These are phyloP conservation scores for Dipus sagitta DNA, from an alignment of 2,797 vertebrate species.

Conservation along the genomic window DNA sequence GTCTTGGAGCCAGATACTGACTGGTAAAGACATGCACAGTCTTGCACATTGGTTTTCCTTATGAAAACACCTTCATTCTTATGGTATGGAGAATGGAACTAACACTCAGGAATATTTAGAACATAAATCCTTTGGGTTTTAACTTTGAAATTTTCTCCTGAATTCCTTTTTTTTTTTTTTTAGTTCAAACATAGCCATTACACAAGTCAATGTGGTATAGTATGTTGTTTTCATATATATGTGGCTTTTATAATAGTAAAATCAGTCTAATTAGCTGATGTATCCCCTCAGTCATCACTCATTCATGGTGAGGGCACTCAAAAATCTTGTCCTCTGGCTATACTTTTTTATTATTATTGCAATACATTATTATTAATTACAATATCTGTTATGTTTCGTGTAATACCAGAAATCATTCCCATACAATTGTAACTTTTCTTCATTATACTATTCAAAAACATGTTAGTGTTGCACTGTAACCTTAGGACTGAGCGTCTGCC, in stretches of 20 bases:
- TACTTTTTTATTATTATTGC: too few species aligned
- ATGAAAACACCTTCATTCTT: neutral
- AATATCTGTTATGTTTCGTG: neutral
- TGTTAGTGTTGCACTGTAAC: too few species aligned
- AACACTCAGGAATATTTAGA: neutral
- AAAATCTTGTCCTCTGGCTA: neutral
- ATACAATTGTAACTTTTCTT: neutral
- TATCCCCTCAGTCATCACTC: neutral
- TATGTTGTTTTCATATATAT: neutral
- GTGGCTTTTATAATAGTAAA: neutral
- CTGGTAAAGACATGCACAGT: neutral
- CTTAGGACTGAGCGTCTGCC: neutral
- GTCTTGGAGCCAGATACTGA: neutral
- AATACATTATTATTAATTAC: neutral
- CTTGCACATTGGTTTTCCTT: neutral
- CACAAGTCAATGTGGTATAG: neutral
- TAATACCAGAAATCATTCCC: neutral
- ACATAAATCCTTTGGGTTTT: neutral
- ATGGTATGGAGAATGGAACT: neutral
- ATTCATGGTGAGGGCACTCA: neutral
- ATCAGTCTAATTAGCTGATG: neutral
- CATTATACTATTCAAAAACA: neutral
- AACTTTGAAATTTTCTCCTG: neutral
- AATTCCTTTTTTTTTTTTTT: neutral
- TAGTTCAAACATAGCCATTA: neutral